Conservation (phyloP, 2,113 vertebrate genomes). For the Heliornis fulica region DNA sequence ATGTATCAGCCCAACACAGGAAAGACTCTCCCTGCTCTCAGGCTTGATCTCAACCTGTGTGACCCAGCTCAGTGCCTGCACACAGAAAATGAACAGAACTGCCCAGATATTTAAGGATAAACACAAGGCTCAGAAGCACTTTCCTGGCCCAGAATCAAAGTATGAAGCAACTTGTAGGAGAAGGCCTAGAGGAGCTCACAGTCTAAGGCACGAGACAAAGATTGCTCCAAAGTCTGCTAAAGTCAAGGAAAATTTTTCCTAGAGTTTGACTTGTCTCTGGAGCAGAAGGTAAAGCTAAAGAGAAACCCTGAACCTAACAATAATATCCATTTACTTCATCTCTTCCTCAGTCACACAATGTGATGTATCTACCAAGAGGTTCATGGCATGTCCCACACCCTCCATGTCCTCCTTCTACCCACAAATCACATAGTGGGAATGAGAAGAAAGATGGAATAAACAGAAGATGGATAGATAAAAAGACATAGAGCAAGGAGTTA, state of each 20-base stretch:
- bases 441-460: neutral
- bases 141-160: neutral
- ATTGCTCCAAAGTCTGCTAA: neutral
- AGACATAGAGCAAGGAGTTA: neutral
- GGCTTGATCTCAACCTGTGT: neutral
- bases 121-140: neutral
- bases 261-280: neutral
- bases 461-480: rapidly evolving
- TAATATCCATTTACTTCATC: neutral
- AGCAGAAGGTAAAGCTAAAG: neutral
- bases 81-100: neutral
- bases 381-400: neutral
- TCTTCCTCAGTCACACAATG: neutral
- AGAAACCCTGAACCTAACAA: neutral
- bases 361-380: neutral
- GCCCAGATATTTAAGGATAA: neutral
- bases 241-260: neutral
- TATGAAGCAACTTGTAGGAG: neutral
- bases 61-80: neutral
- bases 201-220: neutral
- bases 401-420: neutral
- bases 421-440: neutral
- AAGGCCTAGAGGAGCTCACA: neutral
- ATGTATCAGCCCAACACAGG: neutral
- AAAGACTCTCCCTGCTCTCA: neutral